These are phyloP conservation scores for Microchrysa polita DNA, from an alignment of 2,888 invertebrate species.

Conservation along the genomic window DNA sequence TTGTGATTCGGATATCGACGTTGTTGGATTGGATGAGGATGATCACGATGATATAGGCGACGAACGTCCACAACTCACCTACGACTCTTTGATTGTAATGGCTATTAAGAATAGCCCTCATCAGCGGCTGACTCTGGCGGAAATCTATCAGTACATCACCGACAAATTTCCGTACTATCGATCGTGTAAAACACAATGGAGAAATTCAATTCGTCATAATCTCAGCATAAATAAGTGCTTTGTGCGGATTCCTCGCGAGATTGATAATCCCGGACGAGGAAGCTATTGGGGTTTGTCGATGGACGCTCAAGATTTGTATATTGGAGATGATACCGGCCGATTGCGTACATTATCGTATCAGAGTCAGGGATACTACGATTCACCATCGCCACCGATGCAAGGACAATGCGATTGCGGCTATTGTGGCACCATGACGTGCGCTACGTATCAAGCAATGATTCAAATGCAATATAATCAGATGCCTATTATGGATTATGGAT, in stretches of 20 bases:
- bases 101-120: conserved; percentile 91
- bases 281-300: conserved; percentile 98
- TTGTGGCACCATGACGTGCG: too few species aligned
- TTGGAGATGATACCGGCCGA: conserved; percentile 94
- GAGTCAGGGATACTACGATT: too few species aligned
- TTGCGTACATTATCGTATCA: conserved; percentile 59
- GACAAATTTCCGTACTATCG: conserved; percentile 94
- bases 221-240: conserved; percentile 94
- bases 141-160: conserved; percentile 97
- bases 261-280: conserved; percentile 97
- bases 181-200: conserved; percentile 96
- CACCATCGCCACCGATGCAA: too few species aligned
- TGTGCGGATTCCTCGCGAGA: conserved; percentile 91
- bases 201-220: conserved; percentile 95
- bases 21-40: conserved; percentile 52
- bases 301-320: conserved; percentile 92
- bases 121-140: conserved; percentile 87
- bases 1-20: conserved; percentile 54
- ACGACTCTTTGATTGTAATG: conserved; percentile 98
- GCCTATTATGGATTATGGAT: too few species aligned
- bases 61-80: conserved; percentile 82
- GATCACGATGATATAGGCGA: background rate
- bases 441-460: too few species aligned
- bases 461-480: too few species aligned
- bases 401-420: too few species aligned